Percentiles rank a stretch among this genome's conserved stretches.
Conservation (phyloP, 2,113 vertebrate genomes). For the Chaetura pelagica region DNA sequence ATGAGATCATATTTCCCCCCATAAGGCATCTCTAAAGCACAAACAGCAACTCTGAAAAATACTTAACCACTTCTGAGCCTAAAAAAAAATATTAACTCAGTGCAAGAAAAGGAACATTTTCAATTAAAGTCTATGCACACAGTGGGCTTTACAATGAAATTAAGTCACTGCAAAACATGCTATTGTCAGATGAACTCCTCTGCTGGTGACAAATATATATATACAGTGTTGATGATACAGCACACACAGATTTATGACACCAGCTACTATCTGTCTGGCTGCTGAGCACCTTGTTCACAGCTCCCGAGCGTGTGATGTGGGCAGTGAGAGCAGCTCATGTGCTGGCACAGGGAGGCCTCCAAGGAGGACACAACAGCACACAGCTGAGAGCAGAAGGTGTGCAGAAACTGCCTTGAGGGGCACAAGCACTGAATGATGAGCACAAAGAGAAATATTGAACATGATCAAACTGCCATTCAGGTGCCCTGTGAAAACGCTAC, state of each 20-base stretch:
- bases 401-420: accelerated
- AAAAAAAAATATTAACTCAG: too few species aligned
- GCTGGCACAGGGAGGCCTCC: accelerated
- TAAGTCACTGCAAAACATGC: background rate
- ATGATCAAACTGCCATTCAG: background rate
- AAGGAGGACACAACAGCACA: accelerated
- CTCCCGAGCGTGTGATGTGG: accelerated
- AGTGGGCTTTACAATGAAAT: background rate
- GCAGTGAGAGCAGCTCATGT: accelerated
- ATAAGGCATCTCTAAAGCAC: too few species aligned
- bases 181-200: background rate
- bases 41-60: too few species aligned
- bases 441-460: background rate
- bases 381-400: background rate
- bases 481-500: background rate
- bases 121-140: background rate
- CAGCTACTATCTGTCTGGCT: background rate
- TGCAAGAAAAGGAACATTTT: background rate
- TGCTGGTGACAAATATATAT: background rate
- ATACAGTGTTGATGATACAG: background rate
- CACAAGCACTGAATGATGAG: accelerated
- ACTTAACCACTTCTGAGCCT: too few species aligned
- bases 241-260: background rate
- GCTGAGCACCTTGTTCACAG: accelerated
- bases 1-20: too few species aligned